Conservation (phyloP, 2,888 invertebrate genomes). For the Tenthredo distinguenda region DNA sequence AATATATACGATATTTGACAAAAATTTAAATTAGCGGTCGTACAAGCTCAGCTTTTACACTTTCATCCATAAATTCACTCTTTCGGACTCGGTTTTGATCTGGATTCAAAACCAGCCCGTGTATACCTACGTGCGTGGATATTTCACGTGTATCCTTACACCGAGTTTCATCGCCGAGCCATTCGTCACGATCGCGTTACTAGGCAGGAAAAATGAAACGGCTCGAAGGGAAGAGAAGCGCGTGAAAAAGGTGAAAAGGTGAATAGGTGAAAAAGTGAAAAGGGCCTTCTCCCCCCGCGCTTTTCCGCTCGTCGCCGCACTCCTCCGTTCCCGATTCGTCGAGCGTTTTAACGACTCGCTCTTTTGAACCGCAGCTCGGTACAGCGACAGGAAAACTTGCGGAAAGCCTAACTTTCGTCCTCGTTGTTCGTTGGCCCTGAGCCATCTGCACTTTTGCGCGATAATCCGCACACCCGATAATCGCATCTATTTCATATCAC, state of each 20-base stretch:
- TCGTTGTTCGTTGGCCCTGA: neutral
- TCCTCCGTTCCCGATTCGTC: conserved; percentile 13
- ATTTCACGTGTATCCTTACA: neutral
- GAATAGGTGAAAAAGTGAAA: conserved; percentile 39
- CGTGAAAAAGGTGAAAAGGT: conserved; percentile 43
- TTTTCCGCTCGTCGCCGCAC: conserved; percentile 24
- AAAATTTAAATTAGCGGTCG: neutral
- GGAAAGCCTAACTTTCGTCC: conserved; percentile 23
- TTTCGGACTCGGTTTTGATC: neutral
- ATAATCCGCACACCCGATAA: neutral
- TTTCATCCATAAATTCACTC: neutral
- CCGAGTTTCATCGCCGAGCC: conserved; percentile 1
- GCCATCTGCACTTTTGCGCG: neutral
- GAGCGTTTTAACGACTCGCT: conserved; percentile 45
- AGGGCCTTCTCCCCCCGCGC: conserved; percentile 10
- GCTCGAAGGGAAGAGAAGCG: conserved; percentile 5
- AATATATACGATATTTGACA: neutral
- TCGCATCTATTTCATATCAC: neutral
- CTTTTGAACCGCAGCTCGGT: conserved; percentile 13
- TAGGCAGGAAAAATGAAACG: conserved; percentile 43
- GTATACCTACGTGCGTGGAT: neutral
- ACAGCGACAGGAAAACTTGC: neutral
- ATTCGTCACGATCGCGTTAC: conserved; percentile 47
- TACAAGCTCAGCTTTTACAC: neutral
- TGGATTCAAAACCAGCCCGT: neutral